A percentile compares a stretch with the other conserved stretches of the same genome.
These are phyloP conservation scores for Synanthedon myopaeformis DNA, from an alignment of 2,888 invertebrate genomes.

Conservation along the genomic window DNA sequence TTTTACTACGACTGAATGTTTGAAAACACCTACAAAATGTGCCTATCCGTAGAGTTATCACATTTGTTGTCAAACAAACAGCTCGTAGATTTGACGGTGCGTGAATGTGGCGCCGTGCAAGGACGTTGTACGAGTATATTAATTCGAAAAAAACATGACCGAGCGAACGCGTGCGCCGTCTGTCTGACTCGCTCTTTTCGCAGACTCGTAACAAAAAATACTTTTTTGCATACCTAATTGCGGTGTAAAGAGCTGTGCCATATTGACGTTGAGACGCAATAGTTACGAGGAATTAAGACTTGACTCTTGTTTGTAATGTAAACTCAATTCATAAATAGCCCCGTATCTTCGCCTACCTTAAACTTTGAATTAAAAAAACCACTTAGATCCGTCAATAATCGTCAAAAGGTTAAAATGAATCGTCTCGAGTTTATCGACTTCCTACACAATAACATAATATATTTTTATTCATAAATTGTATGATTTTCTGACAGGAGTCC, in stretches of 20 bases:
- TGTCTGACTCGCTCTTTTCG: slow-evolving; percentile 20
- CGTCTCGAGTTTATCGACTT: too few relatives aligned
- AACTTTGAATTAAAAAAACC: too few relatives aligned
- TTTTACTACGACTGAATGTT: too few relatives aligned
- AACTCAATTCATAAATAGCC: not conserved
- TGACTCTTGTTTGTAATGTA: not conserved
- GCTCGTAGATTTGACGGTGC: slow-evolving; percentile 33
- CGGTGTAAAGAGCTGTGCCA: not conserved
- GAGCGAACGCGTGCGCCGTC: slow-evolving; percentile 16
- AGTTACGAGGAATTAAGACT: not conserved
- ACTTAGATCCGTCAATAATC: too few relatives aligned
- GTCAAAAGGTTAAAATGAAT: too few relatives aligned
- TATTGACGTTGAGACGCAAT: not conserved
- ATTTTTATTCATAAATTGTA: too few relatives aligned
- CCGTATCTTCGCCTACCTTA: too few relatives aligned
- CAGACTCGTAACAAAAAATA: slow-evolving; percentile 10
- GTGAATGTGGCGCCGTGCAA: slow-evolving; percentile 45
- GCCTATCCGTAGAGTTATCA: slow-evolving; percentile 13
- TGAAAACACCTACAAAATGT: too few relatives aligned
- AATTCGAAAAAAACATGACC: slow-evolving; percentile 22
- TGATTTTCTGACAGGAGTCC: too few relatives aligned
- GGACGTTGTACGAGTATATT: slow-evolving; percentile 24
- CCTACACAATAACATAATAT: too few relatives aligned
- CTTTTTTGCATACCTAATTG: slow-evolving; percentile 2
- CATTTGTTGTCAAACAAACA: slow-evolving; percentile 56